Evolutionary conservation across 2,797 vertebrate species (phyloP), one percentile per base, ranked within the genome.

Genomic region (Coregonus ussuriensis): DNA sequence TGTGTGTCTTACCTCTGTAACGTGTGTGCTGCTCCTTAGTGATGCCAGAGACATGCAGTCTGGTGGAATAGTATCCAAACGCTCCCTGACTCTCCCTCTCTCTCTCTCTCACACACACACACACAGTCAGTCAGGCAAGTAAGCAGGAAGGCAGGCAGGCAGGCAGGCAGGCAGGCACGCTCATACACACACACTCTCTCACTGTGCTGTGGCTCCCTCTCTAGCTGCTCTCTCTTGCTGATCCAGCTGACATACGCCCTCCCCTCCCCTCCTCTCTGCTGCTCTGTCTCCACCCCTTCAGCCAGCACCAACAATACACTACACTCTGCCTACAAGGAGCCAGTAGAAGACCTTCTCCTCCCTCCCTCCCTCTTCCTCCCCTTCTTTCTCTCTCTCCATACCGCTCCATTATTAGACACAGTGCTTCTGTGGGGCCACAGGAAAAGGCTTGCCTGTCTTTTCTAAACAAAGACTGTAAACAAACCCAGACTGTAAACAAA

Each of bases 221-320:
- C 62, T 86, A 68, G 41, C 91, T 87, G 29, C 71, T 77, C 54
- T 15, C 72, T 77, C 74, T 63, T 35, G 18, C 72, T 77, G 75
- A 74, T 81, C 71, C 83, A 88, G 91, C 89, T 90, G 89, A 91
- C 87, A 89, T 88, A 70, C 73, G 62, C 85, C 92, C 91, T 87
- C 41, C 41, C 6, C 37, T 89, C 83, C 85, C 81, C 67, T 67
- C 69, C n/a, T 77, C 54, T 15, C 72, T 11, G 91, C 86, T 85
- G 79, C 41, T 47, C 89, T 89, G 94, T 95, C 96, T 94, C 95
- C 96, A 95, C 96, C 96, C 95, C 95, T 83, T 93, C 85, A 90
- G 85, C 85, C 82, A 84, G 74, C 92, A 82, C 77, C 81, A 82
- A 82, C 59, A 25, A 9, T 25, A 63, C 59, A 63, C 59, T 25